Percentiles rank a stretch among this genome's conserved stretches.
Evolutionary conservation across 2,113 vertebrate genomes (phyloP).

Genomic region (Lipophrys pholis): DNA sequence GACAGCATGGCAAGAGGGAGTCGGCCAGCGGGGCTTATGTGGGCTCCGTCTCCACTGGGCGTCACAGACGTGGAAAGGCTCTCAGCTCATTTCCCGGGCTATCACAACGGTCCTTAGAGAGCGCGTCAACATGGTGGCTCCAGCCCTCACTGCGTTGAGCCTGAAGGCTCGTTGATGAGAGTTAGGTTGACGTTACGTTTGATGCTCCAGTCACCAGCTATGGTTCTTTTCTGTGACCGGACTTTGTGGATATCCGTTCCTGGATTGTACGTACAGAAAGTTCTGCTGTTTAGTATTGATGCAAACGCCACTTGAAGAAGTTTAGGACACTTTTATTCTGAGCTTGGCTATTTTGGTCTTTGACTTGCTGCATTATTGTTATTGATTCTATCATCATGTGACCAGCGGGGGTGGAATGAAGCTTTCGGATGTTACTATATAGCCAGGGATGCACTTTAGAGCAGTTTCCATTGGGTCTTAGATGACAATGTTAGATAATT

Average conservation of each 20-base stretch:
- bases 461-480: conserved; percentile 1
- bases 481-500: conserved; percentile 20
- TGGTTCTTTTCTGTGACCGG: conserved; percentile 25
- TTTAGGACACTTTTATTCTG: background rate
- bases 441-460: conserved; percentile 25
- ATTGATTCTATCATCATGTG: conserved; percentile 57
- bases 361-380: conserved; percentile 4
- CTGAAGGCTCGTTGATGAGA: background rate
- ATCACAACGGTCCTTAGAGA: conserved; percentile 44
- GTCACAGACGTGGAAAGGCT: conserved; percentile 45
- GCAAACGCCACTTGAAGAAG: conserved; percentile 10
- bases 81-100: conserved; percentile 47
- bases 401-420: conserved; percentile 26
- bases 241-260: conserved; percentile 15
- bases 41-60: conserved; percentile 55
- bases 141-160: background rate
- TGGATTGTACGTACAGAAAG: background rate
- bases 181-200: conserved; percentile 23
- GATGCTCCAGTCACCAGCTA: conserved; percentile 10
- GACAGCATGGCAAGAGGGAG: conserved; percentile 63
- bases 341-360: background rate
- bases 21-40: conserved; percentile 68
- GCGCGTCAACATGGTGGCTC: conserved; percentile 17
- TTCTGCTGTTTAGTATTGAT: conserved; percentile 15
- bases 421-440: background rate